Percentiles rank a stretch among this genome's conserved stretches.
Conservation (phyloP, 2,888 invertebrate genomes). For the Xylocampa areola region DNA sequence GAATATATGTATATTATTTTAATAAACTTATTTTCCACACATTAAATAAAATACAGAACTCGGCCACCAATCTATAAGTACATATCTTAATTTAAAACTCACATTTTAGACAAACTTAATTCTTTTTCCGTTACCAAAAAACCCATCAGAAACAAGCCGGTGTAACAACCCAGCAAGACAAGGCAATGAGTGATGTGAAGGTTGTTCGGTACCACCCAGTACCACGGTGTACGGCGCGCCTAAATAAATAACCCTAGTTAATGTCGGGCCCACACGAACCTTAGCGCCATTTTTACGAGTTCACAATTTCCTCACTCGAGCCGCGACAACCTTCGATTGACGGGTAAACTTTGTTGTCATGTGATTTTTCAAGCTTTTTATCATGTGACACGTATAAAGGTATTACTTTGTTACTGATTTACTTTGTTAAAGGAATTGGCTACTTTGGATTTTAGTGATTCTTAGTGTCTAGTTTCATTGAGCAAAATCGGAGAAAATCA, state of each 20-base stretch:
- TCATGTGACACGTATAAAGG: conserved; percentile 2
- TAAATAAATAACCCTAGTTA: conserved; percentile 88
- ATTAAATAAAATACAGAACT: no score
- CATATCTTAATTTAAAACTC: conserved; percentile 1
- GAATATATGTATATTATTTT: no score
- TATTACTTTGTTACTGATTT: no score
- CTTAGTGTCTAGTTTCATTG: no score
- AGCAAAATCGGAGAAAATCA: no score
- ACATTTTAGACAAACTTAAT: conserved; percentile 7
- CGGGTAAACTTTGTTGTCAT: conserved; percentile 44
- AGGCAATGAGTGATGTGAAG: conserved; percentile 64
- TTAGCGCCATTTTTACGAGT: conserved; percentile 75
- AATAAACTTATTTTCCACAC: not conserved
- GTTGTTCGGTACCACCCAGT: conserved; percentile 64
- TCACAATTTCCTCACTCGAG: conserved; percentile 75
- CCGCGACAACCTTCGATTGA: conserved; percentile 58
- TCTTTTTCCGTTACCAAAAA: conserved; percentile 31
- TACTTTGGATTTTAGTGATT: no score
- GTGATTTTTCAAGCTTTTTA: conserved; percentile 19
- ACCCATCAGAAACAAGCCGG: conserved; percentile 40
- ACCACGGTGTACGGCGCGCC: conserved; percentile 74
- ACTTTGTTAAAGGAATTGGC: no score
- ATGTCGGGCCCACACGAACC: conserved; percentile 79
- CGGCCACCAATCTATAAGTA: no score
- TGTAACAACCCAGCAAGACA: conserved; percentile 56